Conservation (phyloP, 2,888 invertebrate species). For the Drosophila tanythrix region DNA sequence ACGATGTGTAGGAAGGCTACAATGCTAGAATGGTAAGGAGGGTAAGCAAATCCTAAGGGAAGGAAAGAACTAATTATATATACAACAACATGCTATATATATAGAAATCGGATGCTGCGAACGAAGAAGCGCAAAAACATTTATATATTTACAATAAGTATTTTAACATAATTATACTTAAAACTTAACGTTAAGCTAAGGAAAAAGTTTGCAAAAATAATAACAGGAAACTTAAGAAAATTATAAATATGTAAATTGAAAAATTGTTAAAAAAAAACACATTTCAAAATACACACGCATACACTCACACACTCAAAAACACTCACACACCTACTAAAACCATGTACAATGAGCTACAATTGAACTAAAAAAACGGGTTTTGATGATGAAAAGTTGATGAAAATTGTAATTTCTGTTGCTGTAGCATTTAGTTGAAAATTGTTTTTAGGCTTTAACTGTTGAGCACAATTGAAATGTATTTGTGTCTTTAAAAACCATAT, state of each 20-base stretch:
- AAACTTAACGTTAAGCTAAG: conserved; percentile 54
- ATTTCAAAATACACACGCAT: conserved; percentile 16
- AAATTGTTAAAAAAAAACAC: conserved; percentile 51
- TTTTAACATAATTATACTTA: conserved; percentile 70
- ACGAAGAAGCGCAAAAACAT: conserved; percentile 58
- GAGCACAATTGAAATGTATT: conserved; percentile 38
- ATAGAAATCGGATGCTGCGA: conserved; percentile 28
- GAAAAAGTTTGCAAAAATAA: conserved; percentile 23
- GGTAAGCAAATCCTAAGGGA: conserved; percentile 12
- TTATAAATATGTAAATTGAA: conserved; percentile 18
- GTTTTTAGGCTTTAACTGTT: conserved; percentile 61
- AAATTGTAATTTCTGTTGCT: conserved; percentile 56
- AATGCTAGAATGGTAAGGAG: conserved; percentile 9
- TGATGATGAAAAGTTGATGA: conserved; percentile 25
- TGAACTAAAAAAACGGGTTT: conserved; percentile 57
- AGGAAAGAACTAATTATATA: conserved; percentile 9
- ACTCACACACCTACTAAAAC: conserved; percentile 32
- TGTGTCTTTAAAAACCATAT: conserved; percentile 28
- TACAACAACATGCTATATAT: conserved; percentile 24
- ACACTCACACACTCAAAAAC: conserved; percentile 13
- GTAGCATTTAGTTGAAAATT: conserved; percentile 66
- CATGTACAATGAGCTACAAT: conserved; percentile 71
- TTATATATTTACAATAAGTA: conserved; percentile 73
- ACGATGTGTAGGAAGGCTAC: conserved; percentile 85
- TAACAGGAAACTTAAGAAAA: conserved; percentile 20